These are phyloP conservation scores for Danionella dracula DNA, from an alignment of 2,797 vertebrate species.

Conservation along the genomic window DNA sequence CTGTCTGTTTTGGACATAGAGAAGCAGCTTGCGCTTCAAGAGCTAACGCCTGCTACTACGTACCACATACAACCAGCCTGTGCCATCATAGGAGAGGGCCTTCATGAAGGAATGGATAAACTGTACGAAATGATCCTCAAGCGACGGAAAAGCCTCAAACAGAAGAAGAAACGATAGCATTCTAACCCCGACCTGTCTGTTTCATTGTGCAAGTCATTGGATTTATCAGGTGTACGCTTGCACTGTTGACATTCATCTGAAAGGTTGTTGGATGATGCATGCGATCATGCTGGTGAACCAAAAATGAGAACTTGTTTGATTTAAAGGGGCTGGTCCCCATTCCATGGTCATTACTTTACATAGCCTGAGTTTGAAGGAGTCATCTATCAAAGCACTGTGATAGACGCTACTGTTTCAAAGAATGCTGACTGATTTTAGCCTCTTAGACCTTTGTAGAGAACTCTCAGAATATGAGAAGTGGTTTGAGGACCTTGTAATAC, in stretches of 20 bases:
- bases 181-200: slow-evolving; percentile 10
- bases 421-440: slow-evolving; percentile 39
- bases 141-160: slow-evolving; percentile 88
- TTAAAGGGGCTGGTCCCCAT: slow-evolving; percentile 60
- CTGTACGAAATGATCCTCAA: slow-evolving; percentile 97
- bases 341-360: slow-evolving; percentile 50
- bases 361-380: slow-evolving; percentile 45
- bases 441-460: slow-evolving; percentile 5
- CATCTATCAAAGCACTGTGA: slow-evolving; percentile 50
- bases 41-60: slow-evolving; percentile 87
- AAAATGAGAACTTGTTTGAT: slow-evolving; percentile 20
- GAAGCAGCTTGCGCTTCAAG: slow-evolving; percentile 87
- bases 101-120: slow-evolving; percentile 95
- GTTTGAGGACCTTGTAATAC: neutral
- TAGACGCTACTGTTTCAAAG: slow-evolving; percentile 33
- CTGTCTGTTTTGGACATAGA: slow-evolving; percentile 90
- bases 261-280: slow-evolving; percentile 42
- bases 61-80: slow-evolving; percentile 96
- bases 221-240: slow-evolving; percentile 34
- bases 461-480: slow-evolving; percentile 6
- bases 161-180: slow-evolving; percentile 87
- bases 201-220: slow-evolving; percentile 10
- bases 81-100: slow-evolving; percentile 95
- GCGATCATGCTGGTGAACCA: slow-evolving; percentile 25
- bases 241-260: slow-evolving; percentile 46